These are phyloP conservation scores for Anadara kagoshimensis DNA, from an alignment of 1,140 invertebrate genomes.

Conservation along the genomic window DNA sequence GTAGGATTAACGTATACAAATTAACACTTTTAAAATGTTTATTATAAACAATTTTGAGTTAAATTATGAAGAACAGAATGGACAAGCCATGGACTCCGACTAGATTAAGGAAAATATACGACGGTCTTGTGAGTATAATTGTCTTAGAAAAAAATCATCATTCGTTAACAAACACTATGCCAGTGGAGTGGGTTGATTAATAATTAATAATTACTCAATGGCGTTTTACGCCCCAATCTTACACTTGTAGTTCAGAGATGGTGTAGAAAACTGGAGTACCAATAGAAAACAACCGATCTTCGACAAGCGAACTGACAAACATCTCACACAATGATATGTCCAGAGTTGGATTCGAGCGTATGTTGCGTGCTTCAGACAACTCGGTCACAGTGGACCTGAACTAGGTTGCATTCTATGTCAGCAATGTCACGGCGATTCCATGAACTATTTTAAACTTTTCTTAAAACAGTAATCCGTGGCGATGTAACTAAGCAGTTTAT, in stretches of 20 bases:
- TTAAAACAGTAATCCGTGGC: too few species aligned
- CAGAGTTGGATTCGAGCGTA: too few species aligned
- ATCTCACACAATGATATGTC: too few species aligned
- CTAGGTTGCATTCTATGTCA: not conserved
- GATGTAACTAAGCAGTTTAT: too few species aligned
- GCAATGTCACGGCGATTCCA: not conserved
- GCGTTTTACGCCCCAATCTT: not conserved
- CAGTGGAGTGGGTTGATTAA: not conserved
- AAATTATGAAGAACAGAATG: too few species aligned
- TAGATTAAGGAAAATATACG: constrained; percentile 33
- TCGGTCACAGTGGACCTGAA: too few species aligned
- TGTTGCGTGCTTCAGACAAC: too few species aligned
- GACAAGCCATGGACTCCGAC: constrained; percentile 22
- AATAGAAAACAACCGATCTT: constrained; percentile 3
- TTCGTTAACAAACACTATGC: not conserved
- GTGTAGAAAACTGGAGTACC: not conserved
- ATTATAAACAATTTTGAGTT: too few species aligned
- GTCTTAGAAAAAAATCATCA: not conserved
- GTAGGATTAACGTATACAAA: too few species aligned
- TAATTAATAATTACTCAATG: not conserved
- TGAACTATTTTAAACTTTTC: too few species aligned
- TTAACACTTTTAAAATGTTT: too few species aligned
- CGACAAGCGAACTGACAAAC: constrained; percentile 6
- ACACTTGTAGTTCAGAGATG: not conserved
- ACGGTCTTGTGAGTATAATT: constrained; percentile 33